Conservation (phyloP, 2,797 vertebrate species). For the Falco berigora region DNA sequence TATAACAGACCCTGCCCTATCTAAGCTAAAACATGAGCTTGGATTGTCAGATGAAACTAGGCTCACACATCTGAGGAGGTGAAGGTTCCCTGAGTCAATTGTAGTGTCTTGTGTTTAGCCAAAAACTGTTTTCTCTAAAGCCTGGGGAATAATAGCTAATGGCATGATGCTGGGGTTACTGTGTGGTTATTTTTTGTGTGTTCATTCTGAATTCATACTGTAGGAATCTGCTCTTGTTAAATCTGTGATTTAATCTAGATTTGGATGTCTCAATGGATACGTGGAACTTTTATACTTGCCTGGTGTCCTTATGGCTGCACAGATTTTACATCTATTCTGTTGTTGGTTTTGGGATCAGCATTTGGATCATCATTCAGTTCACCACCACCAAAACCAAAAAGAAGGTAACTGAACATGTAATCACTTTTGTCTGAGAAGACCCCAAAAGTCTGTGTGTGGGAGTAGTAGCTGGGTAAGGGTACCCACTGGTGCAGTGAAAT, state of each 20-base stretch:
- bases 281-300: constrained; percentile 57
- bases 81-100: background rate
- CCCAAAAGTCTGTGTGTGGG: background rate
- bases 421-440: background rate
- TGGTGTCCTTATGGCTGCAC: constrained; percentile 81
- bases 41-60: background rate
- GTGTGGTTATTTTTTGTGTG: background rate
- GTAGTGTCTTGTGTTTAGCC: background rate
- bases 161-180: background rate
- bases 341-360: constrained; percentile 75
- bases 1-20: background rate
- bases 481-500: background rate
- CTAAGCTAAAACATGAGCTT: background rate
- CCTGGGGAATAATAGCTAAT: background rate
- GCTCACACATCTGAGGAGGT: background rate
- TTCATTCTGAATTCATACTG: background rate
- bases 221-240: background rate
- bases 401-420: constrained; percentile 63
- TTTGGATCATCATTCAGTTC: constrained; percentile 82
- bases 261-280: constrained; percentile 58
- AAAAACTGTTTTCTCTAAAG: background rate
- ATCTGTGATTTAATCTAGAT: background rate
- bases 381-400: constrained; percentile 45
- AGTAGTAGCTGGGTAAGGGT: background rate
- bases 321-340: constrained; percentile 84